phyloP scores from a whole-genome alignment of 2,888 invertebrate genomes.

The Callyntrura guangdongensis region DNA sequence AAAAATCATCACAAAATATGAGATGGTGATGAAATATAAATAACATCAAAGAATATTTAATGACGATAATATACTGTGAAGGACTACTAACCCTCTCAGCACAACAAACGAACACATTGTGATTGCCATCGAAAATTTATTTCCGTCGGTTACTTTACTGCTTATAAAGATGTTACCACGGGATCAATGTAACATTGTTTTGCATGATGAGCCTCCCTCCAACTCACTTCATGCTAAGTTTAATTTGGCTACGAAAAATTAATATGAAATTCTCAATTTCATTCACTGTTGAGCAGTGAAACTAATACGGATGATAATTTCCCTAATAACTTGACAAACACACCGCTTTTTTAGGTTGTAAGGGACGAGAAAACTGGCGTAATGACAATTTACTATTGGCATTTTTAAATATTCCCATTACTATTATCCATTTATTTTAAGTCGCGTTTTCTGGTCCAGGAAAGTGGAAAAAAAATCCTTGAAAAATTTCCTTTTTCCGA shows the following conservation, averaged over 20 bases:
- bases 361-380: no score
- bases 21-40: constrained; percentile 12
- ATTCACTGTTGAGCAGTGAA: neutral
- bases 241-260: neutral
- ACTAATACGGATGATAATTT: neutral
- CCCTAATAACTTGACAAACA: no score
- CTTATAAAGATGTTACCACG: neutral
- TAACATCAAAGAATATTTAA: neutral
- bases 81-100: neutral
- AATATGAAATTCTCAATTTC: neutral
- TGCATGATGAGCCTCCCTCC: constrained; percentile 59
- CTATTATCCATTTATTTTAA: no score
- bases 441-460: no score
- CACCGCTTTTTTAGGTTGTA: no score
- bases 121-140: neutral
- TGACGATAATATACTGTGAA: neutral
- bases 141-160: neutral
- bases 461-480: no score
- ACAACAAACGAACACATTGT: no score
- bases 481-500: no score
- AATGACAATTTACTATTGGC: no score
- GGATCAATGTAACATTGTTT: neutral
- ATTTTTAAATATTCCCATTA: no score
- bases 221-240: neutral
- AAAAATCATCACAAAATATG: neutral